These are phyloP conservation scores for Magallana nippona DNA, from an alignment of 2,888 invertebrate species.

Conservation along the genomic window DNA sequence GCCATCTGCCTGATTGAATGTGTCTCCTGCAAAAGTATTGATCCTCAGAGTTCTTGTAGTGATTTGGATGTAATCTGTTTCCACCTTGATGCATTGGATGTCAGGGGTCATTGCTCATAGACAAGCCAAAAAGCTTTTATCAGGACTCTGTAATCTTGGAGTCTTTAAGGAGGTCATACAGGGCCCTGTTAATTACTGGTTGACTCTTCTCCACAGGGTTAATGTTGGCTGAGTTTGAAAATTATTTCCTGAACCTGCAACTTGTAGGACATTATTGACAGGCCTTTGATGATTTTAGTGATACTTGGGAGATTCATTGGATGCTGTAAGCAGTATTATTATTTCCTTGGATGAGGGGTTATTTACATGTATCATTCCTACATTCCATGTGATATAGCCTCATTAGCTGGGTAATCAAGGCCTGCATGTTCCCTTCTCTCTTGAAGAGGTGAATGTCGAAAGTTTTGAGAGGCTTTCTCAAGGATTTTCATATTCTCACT, in stretches of 20 bases:
- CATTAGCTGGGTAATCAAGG: background rate
- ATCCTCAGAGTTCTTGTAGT: background rate
- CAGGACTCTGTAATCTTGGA: background rate
- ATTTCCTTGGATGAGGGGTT: background rate
- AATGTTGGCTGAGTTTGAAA: background rate
- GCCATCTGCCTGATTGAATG: background rate
- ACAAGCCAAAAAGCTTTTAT: conserved; percentile 1
- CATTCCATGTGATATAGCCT: background rate
- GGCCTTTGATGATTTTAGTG: no score
- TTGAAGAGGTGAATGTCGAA: conserved; percentile 11
- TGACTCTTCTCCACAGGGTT: background rate
- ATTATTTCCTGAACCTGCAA: background rate
- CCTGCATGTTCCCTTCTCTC: background rate
- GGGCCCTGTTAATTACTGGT: conserved; percentile 3
- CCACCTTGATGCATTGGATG: conserved; percentile 14
- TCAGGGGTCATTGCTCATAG: conserved; percentile 21
- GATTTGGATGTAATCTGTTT: conserved; percentile 26
- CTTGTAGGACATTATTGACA: background rate
- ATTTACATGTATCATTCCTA: background rate
- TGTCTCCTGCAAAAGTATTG: conserved; percentile 1
- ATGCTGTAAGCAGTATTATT: background rate
- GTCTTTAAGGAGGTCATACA: background rate
- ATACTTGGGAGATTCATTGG: background rate
- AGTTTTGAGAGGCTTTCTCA: background rate
- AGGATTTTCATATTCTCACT: background rate